These are phyloP conservation scores for Watsonalla binaria DNA, from an alignment of 2,888 invertebrate genomes.

Conservation along the genomic window DNA sequence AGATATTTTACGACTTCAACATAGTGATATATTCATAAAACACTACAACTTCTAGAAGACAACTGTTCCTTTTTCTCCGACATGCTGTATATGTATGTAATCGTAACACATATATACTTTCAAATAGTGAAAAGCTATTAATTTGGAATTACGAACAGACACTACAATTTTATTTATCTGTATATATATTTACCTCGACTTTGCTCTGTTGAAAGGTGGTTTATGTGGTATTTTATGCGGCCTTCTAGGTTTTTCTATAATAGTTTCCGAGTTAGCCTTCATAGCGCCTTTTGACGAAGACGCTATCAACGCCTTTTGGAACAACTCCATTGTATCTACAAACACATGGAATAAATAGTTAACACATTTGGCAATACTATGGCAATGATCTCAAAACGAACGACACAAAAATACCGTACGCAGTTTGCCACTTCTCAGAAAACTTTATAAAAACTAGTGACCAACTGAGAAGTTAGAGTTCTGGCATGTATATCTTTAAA, in stretches of 20 bases:
- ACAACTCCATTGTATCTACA: slow-evolving; percentile 76
- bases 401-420: not conserved
- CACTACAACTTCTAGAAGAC: no score
- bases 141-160: no score
- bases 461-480: no score
- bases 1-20: no score
- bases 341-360: not conserved
- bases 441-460: no score
- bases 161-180: no score
- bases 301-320: slow-evolving; percentile 62
- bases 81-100: no score
- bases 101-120: no score
- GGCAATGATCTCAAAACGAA: not conserved
- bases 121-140: no score
- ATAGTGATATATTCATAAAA: no score
- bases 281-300: slow-evolving; percentile 35
- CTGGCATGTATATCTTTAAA: not conserved
- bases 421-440: not conserved
- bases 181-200: slow-evolving; percentile 54
- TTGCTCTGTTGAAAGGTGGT: slow-evolving; percentile 77
- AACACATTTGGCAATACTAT: not conserved
- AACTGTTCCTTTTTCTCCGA: no score
- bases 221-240: slow-evolving; percentile 48
- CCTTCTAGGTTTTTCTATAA: slow-evolving; percentile 45
- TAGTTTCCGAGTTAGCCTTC: slow-evolving; percentile 44